A percentile compares a stretch with the other conserved stretches of the same genome.
phyloP scores from a whole-genome alignment of 2,888 invertebrate genomes.

The Sarcophaga subvicina region DNA sequence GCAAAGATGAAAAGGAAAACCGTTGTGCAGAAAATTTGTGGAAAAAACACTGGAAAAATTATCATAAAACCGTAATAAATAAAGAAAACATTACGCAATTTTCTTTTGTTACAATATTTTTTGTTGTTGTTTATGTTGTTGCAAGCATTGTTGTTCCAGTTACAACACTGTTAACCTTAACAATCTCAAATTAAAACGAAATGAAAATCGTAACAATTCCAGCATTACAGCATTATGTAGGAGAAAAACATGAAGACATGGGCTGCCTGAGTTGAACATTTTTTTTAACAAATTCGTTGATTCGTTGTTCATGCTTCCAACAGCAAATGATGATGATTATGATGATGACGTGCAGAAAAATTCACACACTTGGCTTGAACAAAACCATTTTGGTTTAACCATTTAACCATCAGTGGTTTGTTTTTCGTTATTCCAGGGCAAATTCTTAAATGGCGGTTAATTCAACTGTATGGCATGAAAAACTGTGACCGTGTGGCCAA shows the following conservation, averaged over 20 bases:
- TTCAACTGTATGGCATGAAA: background rate
- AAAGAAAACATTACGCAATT: constrained; percentile 36
- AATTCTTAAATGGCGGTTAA: constrained; percentile 5
- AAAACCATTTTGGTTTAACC: background rate
- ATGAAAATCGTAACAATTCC: too few species aligned
- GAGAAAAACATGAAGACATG: too few species aligned
- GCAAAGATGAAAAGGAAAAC: background rate
- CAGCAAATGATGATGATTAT: too few species aligned
- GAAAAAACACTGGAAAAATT: constrained; percentile 25
- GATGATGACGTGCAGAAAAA: too few species aligned
- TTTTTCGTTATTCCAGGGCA: background rate
- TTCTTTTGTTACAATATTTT: background rate
- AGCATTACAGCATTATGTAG: too few species aligned
- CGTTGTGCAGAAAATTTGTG: background rate
- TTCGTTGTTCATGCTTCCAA: too few species aligned
- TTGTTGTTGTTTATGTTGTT: background rate
- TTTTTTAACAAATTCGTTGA: too few species aligned
- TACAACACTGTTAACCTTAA: background rate
- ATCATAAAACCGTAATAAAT: constrained; percentile 44
- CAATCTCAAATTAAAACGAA: background rate
- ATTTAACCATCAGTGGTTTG: background rate
- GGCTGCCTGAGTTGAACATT: too few species aligned
- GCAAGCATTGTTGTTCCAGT: background rate
- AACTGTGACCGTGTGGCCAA: background rate
- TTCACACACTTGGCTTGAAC: background rate